Percentiles rank a stretch among this genome's conserved stretches.
These are phyloP conservation scores for Lithobates sylvaticus DNA, from an alignment of 2,797 vertebrate genomes.

Conservation along the genomic window DNA sequence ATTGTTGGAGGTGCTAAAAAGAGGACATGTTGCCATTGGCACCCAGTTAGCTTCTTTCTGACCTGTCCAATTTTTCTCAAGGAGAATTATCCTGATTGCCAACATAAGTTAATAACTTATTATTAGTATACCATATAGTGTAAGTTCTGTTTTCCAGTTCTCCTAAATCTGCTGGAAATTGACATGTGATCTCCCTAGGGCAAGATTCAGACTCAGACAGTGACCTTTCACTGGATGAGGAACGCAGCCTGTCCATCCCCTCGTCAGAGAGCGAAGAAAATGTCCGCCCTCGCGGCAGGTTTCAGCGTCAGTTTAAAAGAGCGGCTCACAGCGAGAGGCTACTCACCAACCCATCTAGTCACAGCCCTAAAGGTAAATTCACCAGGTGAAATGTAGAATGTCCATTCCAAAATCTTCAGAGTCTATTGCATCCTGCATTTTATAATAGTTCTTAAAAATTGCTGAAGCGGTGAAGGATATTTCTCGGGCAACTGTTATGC, in stretches of 20 bases:
- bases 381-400: neutral
- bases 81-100: too few relatives aligned
- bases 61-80: neutral
- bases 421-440: too few relatives aligned
- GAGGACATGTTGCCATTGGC: neutral
- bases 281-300: conserved; percentile 89
- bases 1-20: neutral
- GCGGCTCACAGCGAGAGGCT: conserved; percentile 91
- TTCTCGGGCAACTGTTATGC: too few relatives aligned
- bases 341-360: conserved; percentile 88
- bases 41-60: neutral
- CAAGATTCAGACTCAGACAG: conserved; percentile 96
- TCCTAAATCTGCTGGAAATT: neutral
- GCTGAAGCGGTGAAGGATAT: too few relatives aligned
- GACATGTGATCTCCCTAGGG: conserved; percentile 72
- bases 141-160: neutral
- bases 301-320: conserved; percentile 90
- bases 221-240: conserved; percentile 95
- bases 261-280: conserved; percentile 98
- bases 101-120: too few relatives aligned
- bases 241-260: conserved; percentile 93
- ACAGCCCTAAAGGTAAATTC: conserved; percentile 87
- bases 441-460: too few relatives aligned
- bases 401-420: neutral
- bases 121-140: too few relatives aligned